Evolutionary conservation across 2,888 invertebrate genomes (phyloP), one percentile per base, ranked within the genome.

Genomic region (Noctua fimbriata): DNA sequence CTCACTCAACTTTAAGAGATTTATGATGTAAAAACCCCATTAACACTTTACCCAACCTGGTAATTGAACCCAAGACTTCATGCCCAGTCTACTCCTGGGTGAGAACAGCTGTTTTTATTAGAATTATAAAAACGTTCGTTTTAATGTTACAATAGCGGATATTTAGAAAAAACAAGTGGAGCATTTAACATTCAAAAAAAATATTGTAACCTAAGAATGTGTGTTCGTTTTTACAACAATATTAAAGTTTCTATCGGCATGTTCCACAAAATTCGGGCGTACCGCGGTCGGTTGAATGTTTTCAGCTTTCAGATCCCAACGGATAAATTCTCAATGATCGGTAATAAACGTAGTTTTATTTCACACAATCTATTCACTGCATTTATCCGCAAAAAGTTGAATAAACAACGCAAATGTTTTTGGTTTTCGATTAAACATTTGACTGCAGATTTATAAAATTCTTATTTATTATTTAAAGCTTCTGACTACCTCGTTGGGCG

Each of bases 271-370:
- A 78, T 70, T 75, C 32, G 32, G 32, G 14, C 28, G 18, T 36
- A 55, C n/a, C 16, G 65, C 69, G 32, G 55, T 73, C 60, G 52
- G 60, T 63, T 3, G 63, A 69, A 83, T 83, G 32, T 69, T 85
- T 81, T 66, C 67, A 67, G 60, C n/a, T n/a, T 79, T 36, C 47
- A 73, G 32, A 73, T 82, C 60, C 65, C 85, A 63, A 16, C 60
- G 49, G 82, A 73, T 60, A 70, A 82, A 63, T 69, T 71, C 82
- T 47, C 76, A 67, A 77, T 77, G 73, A 73, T 77, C 67, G 70
- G 66, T 72, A 60, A 71, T 76, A 82, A 86, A 84, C 47, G 60
- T 72, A 47, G 36, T 84, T 82, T 55, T 82, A 79, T 79, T 66
- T 83, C 69, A 41, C 55, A 66, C 69, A 69, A 84, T 79, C 55